Evolutionary conservation across 2,888 invertebrate species (phyloP), one percentile per base, ranked within the genome.

Genomic region (Bellardia bayeri): DNA sequence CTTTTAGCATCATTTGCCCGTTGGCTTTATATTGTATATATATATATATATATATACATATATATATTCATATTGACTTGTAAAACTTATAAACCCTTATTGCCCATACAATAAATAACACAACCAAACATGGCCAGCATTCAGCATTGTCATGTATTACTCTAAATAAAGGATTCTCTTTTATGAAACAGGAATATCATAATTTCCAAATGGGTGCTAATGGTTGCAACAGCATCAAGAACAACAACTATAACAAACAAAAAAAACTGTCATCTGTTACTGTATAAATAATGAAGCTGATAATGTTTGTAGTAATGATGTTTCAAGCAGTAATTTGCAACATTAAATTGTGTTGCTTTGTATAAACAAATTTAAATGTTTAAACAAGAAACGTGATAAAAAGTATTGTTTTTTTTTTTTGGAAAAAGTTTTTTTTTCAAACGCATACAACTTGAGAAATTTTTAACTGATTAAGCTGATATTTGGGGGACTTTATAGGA

Each of bases 131-230:
- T 30, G 8, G 16, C 3, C 42, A 14, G 2, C 5, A 63, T 63
- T 8, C 42, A 14, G 2, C 5, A 63, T 63, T 8, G 8, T n/a
- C 14, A 23, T 80, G 37, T 40, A 23, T 51, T 23, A 11, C 16
- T 51, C 5, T 13, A 61, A 40, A 51, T 51, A 61, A 64, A 40
- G 40, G 8, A 42, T 72, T 42, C 23, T 6, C 11, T 72, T 82
- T 63, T 81, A n/a, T 58, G 9, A 2, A 11, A n/a, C 51, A 33
- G 33, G 33, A 81, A 71, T 11, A 58, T 74, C 64, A 74, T 58
- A 66, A 82, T 74, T 82, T 82, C 75, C 66, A 75, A 56, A 56
- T 82, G 85, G 85, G 85, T 85, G 85, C 75, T 80, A 85, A 85
- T 85, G 85, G 79, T 54, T 75, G 63, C 76, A 83, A 83, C 56